Evolutionary conservation across 2,797 vertebrate species (phyloP).

Genomic region (Mormyrus hasselquistii): DNA sequence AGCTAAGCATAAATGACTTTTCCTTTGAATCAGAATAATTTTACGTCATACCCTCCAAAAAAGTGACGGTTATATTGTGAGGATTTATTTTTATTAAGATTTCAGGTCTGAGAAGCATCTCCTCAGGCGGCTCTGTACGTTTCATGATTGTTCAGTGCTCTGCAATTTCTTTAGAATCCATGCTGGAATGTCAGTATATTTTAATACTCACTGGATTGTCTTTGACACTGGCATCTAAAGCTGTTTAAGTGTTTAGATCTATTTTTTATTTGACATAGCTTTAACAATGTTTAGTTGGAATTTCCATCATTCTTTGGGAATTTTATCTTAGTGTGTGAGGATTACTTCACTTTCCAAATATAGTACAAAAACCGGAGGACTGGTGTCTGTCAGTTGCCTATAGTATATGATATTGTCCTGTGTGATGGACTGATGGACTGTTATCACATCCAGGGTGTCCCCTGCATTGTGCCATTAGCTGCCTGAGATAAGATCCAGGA

Average conservation of each 20-base stretch:
- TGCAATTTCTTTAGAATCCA: background rate
- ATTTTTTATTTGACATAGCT: background rate
- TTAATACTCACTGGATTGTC: background rate
- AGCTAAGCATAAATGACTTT: background rate
- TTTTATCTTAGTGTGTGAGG: background rate
- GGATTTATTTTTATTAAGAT: background rate
- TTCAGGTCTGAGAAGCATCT: background rate
- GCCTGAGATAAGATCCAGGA: background rate
- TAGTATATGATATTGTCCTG: background rate
- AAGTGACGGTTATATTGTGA: background rate
- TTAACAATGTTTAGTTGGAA: background rate
- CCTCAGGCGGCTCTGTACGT: background rate
- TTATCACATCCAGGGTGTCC: background rate
- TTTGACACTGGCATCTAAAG: background rate
- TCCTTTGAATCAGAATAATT: background rate
- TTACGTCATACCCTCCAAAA: background rate
- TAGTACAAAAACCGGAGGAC: background rate
- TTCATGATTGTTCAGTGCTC: background rate
- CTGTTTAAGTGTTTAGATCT: background rate
- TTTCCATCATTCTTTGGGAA: background rate
- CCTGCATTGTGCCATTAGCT: background rate
- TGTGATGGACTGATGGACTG: background rate
- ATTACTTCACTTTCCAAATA: background rate
- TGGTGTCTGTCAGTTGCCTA: background rate
- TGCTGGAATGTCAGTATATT: background rate